Base-by-base conservation (phyloP, 2,888 invertebrate species). In the Oxytorus armatus region DNA sequence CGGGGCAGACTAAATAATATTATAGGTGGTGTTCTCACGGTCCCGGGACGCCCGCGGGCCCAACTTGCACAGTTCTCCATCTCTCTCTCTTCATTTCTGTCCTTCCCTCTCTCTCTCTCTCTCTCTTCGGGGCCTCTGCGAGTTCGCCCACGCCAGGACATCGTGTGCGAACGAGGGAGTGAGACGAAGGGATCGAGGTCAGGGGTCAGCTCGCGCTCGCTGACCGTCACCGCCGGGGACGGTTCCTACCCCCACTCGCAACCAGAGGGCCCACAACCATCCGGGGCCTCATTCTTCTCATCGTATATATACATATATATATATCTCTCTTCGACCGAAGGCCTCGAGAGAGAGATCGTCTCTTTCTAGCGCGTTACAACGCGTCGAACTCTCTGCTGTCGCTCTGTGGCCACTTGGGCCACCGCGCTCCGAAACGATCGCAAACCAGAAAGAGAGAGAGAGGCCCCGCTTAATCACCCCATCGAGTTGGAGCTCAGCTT, bases 11-110 rank as follows among this genome's bases (percentile, higher is more conserved):
- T 91, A 92, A 92, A 92, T 92, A 92, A 92, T 92, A 92, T 92
- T 92, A 91, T 92, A 91, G 92, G 90, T 91, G 91, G 89, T 92
- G 92, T 92, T 92, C 92, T 91, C 91, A 92, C 92, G 92, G 92
- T 92, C 91, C 86, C 91, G 86, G 89, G 91, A 91, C 90, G 91
- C 91, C 92, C 90, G 91, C 90, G 91, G 92, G 91, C 91, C 85
- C 90, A 91, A 90, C 90, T 88, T 89, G 90, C 88, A 68, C 80
- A 88, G 87, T 36, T 57, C 74, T 47, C 57, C 65, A 33, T 44
- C 65, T 74, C 66, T 51, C 55, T 59, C 57, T 75, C 55, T 42
- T 53, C 57, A 81, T 82, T 85, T 85, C 85, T 82, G 21, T 55
- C 33, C 1, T 14, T 44, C 61, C 11, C 23, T 21, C 21, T 51